phyloP scores from a whole-genome alignment of 2,797 vertebrate genomes.

The Poecilia velifera region DNA sequence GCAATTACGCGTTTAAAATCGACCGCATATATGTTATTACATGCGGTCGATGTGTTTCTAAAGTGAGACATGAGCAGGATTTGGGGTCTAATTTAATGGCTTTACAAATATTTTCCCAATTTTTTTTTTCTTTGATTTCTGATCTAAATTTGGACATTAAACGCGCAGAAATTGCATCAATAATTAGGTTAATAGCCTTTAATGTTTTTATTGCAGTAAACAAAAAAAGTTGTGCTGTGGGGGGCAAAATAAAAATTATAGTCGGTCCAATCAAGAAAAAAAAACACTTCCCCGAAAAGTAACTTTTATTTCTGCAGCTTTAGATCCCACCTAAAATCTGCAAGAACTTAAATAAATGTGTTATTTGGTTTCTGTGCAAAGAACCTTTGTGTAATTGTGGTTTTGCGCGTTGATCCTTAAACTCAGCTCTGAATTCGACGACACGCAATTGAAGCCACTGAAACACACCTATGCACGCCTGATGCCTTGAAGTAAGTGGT shows the following conservation, averaged over 20 bases:
- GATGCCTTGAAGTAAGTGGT: constrained; percentile 8
- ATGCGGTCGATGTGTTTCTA: neutral
- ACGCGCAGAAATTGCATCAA: neutral
- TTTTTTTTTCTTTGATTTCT: neutral
- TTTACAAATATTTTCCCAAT: neutral
- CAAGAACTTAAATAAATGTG: neutral
- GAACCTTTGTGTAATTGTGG: neutral
- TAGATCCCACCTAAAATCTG: constrained; percentile 3
- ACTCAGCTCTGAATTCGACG: neutral
- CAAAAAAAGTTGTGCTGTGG: neutral
- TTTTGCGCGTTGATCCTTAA: neutral
- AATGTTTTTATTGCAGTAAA: neutral
- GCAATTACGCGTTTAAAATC: neutral
- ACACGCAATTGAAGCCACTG: constrained; percentile 14
- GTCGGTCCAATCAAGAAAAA: neutral
- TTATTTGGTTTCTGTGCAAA: neutral
- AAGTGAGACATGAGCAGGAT: neutral
- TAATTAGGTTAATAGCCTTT: neutral
- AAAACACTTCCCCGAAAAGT: neutral
- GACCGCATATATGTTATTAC: neutral
- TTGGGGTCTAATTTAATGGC: neutral
- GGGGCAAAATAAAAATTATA: neutral
- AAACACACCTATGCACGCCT: neutral
- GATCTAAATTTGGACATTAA: neutral
- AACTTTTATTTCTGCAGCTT: neutral